Evolutionary conservation across 2,888 invertebrate species (phyloP).

Genomic region (Schrankia costaestrigalis): DNA sequence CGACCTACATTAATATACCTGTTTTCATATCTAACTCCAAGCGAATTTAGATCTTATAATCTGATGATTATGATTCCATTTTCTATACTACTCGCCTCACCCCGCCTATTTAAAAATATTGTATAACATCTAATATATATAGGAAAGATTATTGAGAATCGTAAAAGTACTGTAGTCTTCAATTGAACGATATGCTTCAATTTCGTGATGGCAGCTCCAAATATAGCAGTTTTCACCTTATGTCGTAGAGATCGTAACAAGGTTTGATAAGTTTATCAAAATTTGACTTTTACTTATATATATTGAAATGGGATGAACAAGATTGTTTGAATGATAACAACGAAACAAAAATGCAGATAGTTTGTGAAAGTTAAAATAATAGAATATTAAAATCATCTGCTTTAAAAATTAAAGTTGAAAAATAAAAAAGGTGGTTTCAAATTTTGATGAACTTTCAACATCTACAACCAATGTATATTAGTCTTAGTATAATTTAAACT

Average conservation of each 20-base stretch:
- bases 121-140: constrained; percentile 76
- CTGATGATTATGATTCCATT: constrained; percentile 57
- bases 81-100: constrained; percentile 53
- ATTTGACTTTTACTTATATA: not conserved
- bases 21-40: constrained; percentile 48
- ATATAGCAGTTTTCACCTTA: constrained; percentile 44
- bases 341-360: no score
- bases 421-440: no score
- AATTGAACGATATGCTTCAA: constrained; percentile 79
- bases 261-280: constrained; percentile 9
- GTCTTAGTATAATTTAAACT: constrained; percentile 59
- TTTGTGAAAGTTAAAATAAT: constrained; percentile 1
- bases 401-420: no score
- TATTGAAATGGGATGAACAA: not conserved
- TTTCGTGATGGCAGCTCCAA: constrained; percentile 74
- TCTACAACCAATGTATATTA: constrained; percentile 43
- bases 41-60: constrained; percentile 50
- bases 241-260: constrained; percentile 26
- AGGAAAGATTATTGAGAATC: constrained; percentile 76
- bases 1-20: constrained; percentile 61
- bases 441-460: constrained; percentile 31
- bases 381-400: not conserved
- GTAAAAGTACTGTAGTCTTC: constrained; percentile 77
- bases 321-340: no score
- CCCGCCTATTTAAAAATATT: constrained; percentile 66